Base-by-base conservation (phyloP, 2,113 vertebrate genomes). In the Petroica traversi region DNA sequence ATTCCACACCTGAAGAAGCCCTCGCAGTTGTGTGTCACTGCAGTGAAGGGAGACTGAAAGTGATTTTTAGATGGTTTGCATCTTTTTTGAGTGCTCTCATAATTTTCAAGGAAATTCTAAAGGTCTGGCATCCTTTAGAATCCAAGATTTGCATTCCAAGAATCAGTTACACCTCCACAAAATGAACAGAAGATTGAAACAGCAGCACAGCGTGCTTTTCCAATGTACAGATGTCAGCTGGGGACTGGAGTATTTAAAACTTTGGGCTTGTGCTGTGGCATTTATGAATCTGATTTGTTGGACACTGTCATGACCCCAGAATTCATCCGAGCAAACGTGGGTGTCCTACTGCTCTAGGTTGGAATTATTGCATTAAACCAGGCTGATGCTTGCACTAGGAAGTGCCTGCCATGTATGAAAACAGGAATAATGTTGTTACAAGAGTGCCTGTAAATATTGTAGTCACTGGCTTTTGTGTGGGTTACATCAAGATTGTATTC, bases 381-480 rank as follows among this genome's bases (percentile, higher is more conserved):
- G 58, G 89, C 90, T 86, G 45, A 85, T 94, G 93, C 79, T 89
- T 89, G 87, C 43, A 45, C 43, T 45, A 17, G 43, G 43, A 45
- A 94, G 81, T 52, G 77, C 85, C 87, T 95, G 95, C 91, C 74
- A 4, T 69, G 91, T 95, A 93, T 96, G 94, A 94, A 96, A 98
- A 95, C 77, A 91, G 91, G 93, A 96, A 94, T 97, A 96, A 94
- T 91, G 83, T 77, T 96, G 95, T 97, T 91, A 90, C 5, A 17
- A 46, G 91, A 96, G 87, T 36, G 45, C 92, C 92, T 95, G 91
- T 97, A 98, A 98, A 98, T 97, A 97, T 91, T 96, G 92, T 97
- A 96, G 89, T 97, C 95, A 46, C 86, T 96, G 90, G 88, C 90
- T 97, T 96, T 97, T 95, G 92, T 91, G 89, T 90, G 83, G 77